A percentile compares a stretch with the other conserved stretches of the same genome.
phyloP scores from a whole-genome alignment of 2,113 vertebrate species.

The Microtus pennsylvanicus region DNA sequence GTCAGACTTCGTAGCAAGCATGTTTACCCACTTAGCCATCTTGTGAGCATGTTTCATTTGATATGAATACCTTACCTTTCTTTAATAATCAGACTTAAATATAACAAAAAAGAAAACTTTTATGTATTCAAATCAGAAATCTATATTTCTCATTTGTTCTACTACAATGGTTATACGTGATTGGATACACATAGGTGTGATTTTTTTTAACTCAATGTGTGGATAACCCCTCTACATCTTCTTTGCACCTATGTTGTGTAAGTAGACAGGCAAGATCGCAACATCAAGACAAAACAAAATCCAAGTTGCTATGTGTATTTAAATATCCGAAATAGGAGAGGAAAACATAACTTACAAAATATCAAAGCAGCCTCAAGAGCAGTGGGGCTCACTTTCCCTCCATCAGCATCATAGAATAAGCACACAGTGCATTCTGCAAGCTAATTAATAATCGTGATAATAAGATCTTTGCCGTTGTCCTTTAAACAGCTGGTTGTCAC shows the following conservation, averaged over 20 bases:
- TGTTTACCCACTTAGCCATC: neutral
- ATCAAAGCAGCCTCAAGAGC: neutral
- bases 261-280: neutral
- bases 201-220: constrained; percentile 14
- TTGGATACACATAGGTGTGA: neutral
- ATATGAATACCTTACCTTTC: constrained; percentile 12
- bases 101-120: neutral
- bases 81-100: constrained; percentile 29
- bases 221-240: neutral
- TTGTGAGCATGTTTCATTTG: neutral
- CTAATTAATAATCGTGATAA: neutral
- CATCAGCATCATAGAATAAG: neutral
- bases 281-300: neutral
- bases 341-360: constrained; percentile 8
- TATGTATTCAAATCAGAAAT: neutral
- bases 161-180: neutral
- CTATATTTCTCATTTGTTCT: constrained; percentile 45
- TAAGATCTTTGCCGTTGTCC: neutral
- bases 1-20: neutral
- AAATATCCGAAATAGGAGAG: neutral
- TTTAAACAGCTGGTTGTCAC: neutral
- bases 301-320: neutral
- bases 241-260: neutral
- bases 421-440: neutral
- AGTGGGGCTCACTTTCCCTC: neutral